A percentile compares a stretch with the other conserved stretches of the same genome.
Conservation (phyloP, 2,113 vertebrate species). For the Tamias sibiricus region DNA sequence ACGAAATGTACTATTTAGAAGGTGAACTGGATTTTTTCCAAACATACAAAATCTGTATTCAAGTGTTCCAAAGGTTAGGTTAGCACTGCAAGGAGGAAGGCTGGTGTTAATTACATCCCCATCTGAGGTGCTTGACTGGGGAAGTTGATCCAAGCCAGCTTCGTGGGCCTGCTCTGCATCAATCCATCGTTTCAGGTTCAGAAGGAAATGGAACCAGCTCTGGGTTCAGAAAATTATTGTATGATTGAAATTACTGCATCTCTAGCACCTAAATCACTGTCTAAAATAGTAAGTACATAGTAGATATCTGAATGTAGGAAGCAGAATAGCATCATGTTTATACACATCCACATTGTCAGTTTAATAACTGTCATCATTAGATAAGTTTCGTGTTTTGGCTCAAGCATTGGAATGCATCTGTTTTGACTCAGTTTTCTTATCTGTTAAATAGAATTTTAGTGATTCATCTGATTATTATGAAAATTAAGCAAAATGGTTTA, state of each 20-base stretch:
- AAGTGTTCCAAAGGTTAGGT: not conserved
- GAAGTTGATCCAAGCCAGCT: too few species aligned
- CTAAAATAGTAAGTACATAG: not conserved
- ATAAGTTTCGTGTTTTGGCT: not conserved
- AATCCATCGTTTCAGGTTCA: not conserved
- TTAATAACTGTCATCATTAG: not conserved
- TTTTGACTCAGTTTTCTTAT: not conserved
- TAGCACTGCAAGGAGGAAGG: not conserved
- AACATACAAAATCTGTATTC: not conserved
- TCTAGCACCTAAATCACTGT: not conserved
- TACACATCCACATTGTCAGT: not conserved
- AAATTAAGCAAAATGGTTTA: not conserved
- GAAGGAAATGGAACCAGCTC: not conserved
- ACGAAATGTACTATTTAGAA: not conserved
- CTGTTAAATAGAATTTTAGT: not conserved
- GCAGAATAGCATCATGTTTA: not conserved
- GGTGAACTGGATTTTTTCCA: not conserved
- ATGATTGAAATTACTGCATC: not conserved
- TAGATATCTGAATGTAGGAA: not conserved
- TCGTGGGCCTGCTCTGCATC: not conserved
- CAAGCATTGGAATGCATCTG: not conserved
- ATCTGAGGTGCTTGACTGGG: not conserved
- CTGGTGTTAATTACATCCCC: not conserved
- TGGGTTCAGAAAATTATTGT: not conserved
- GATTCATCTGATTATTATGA: not conserved